These are phyloP conservation scores for Aptenodytes forsteri DNA, from an alignment of 2,113 vertebrate genomes.

Conservation along the genomic window DNA sequence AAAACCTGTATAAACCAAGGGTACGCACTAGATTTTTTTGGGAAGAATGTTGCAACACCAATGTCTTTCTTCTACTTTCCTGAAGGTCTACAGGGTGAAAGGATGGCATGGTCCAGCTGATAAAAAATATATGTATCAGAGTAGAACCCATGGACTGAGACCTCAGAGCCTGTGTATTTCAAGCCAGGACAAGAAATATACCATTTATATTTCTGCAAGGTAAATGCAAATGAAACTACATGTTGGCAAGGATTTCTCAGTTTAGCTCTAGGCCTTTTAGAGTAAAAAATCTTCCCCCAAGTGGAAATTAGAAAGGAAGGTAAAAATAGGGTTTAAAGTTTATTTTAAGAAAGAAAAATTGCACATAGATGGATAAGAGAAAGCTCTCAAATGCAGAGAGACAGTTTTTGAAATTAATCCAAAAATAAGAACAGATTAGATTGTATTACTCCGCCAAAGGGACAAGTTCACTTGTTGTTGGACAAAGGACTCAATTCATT, in stretches of 20 bases:
- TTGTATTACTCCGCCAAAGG: constrained; percentile 38
- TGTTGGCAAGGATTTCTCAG: constrained; percentile 10
- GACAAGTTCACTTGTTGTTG: constrained; percentile 46
- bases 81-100: neutral
- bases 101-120: neutral
- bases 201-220: constrained; percentile 17
- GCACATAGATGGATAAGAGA: constrained; percentile 14
- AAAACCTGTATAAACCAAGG: neutral
- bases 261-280: constrained; percentile 1
- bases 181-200: constrained; percentile 32
- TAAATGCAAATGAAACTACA: constrained; percentile 38
- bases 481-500: constrained; percentile 63
- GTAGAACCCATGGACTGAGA: neutral
- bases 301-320: constrained; percentile 24
- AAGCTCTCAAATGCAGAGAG: constrained; percentile 15
- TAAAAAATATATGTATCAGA: neutral
- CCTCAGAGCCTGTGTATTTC: neutral
- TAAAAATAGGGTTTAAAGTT: constrained; percentile 11
- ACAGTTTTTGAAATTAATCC: constrained; percentile 56
- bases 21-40: neutral
- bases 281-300: constrained; percentile 12
- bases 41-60: neutral
- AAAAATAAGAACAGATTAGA: constrained; percentile 54
- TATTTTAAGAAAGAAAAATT: constrained; percentile 57
- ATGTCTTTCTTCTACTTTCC: neutral